Evolutionary conservation across 2,113 vertebrate genomes (phyloP), one percentile per base, ranked within the genome.

Genomic region (Neogale vison): DNA sequence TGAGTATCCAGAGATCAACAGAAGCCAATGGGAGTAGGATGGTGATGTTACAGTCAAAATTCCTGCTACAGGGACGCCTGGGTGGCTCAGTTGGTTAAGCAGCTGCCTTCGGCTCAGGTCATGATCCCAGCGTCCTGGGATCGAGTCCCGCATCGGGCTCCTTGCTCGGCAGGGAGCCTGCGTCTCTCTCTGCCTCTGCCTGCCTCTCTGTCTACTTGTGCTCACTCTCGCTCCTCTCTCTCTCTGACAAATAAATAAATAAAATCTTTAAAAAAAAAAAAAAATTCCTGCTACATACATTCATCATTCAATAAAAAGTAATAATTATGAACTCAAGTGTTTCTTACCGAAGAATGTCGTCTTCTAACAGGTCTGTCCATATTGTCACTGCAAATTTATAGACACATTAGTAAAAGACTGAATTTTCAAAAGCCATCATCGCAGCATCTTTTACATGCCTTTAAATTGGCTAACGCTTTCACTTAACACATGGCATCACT

Each of bases 291-390:
- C 55, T 3, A 24, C n/a, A 93, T 55, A 97, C 1, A 77, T 45
- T 59, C 63, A 95, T 67, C 34, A 96, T 47, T 95, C 71, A 91
- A 85, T 84, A 88, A 88, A 93, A 86, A n/a, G 13, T 77, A 91
- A 88, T 26, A 93, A 95, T 79, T 92, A 93, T 80, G 63, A 90
- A 88, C 45, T 59, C 34, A 96, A 94, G 34, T 50, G 18, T 95
- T 93, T 98, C 98, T 98, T 98, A 99, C 99, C 1, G 99, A 99
- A 24, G 99, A 99, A 96, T 98, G 98, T 17, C 98, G 97, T 97
- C 98, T 99, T 97, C 97, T 76, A 92, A 95, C 90, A 94, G 98
- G 97, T 91, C 65, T 97, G 71, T 98, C 98, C 0, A 86, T 98
- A 63, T 97, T 97, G 39, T 99, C 99, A 87, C 99, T 99, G 88